Percentiles rank a stretch among this genome's conserved stretches.
phyloP scores from a whole-genome alignment of 2,113 vertebrate genomes.

The Tachysurus vachellii region DNA sequence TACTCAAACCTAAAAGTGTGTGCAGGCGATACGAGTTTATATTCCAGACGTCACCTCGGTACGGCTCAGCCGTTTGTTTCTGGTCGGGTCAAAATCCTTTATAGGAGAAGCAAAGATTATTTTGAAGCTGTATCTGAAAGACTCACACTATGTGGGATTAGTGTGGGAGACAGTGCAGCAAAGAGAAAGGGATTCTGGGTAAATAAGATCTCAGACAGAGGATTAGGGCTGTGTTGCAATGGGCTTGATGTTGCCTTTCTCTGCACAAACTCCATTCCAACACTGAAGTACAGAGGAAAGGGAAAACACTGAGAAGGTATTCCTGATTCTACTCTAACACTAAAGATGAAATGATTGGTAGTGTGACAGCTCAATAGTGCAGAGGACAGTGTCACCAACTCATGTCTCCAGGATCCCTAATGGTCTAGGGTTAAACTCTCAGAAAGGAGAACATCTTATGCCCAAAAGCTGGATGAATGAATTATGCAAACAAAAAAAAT shows the following conservation, averaged over 20 bases:
- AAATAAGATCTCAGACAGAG: slow-evolving; percentile 21
- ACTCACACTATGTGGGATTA: slow-evolving; percentile 41
- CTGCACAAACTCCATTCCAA: background rate
- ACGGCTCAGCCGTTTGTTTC: slow-evolving; percentile 11
- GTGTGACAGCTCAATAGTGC: background rate
- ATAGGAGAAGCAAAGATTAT: slow-evolving; percentile 17
- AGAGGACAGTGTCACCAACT: background rate
- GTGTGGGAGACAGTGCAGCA: slow-evolving; percentile 36
- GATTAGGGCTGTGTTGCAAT: slow-evolving; percentile 18
- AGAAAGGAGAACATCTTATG: too few species aligned
- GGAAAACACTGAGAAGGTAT: background rate
- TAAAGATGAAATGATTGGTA: background rate
- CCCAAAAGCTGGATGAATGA: too few species aligned
- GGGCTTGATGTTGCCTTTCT: background rate
- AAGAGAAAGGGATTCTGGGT: slow-evolving; percentile 43
- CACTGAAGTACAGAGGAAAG: background rate
- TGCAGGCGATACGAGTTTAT: slow-evolving; percentile 32
- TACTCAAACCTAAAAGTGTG: slow-evolving; percentile 12
- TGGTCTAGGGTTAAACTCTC: too few species aligned
- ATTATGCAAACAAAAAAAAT: too few species aligned
- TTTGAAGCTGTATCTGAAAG: slow-evolving; percentile 7
- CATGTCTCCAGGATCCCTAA: background rate
- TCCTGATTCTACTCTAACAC: background rate
- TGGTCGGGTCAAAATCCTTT: slow-evolving; percentile 1
- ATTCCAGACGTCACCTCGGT: background rate